Percentiles rank a stretch among this genome's conserved stretches.
Conservation (phyloP, 2,888 invertebrate species). For the Alloscopus bannaensis region DNA sequence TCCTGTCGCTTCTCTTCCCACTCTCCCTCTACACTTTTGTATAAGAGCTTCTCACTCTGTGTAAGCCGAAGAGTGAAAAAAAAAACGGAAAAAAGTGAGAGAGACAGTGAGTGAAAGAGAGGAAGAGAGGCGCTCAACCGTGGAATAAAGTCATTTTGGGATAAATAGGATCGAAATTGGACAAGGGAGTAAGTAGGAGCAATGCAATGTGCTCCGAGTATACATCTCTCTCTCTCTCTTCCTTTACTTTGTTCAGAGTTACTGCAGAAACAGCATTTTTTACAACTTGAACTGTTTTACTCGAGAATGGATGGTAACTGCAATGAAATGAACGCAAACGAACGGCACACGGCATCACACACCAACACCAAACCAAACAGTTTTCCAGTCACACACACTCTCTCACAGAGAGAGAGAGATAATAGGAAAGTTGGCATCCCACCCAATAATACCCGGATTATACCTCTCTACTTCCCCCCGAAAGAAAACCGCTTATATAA, state of each 20-base stretch:
- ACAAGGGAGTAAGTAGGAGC: conserved; percentile 71
- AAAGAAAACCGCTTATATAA: conserved; percentile 71
- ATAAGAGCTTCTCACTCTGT: neutral
- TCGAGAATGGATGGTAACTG: conserved; percentile 41
- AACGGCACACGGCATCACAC: neutral
- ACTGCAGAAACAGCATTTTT: conserved; percentile 38
- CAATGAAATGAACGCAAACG: conserved; percentile 31
- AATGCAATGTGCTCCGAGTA: conserved; percentile 32
- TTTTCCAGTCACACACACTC: conserved; percentile 20
- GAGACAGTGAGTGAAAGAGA: conserved; percentile 64
- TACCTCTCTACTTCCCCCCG: conserved; percentile 61
- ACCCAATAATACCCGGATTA: conserved; percentile 72
- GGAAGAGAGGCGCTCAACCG: conserved; percentile 73
- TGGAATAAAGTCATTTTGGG: conserved; percentile 74
- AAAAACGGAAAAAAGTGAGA: conserved; percentile 29
- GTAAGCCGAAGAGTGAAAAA: neutral
- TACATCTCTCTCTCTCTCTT: neutral
- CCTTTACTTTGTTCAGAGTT: neutral
- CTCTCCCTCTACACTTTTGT: neutral
- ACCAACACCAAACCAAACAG: conserved; percentile 2
- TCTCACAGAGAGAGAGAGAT: conserved; percentile 45
- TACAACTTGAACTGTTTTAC: conserved; percentile 45
- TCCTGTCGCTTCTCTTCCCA: neutral
- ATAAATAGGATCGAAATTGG: conserved; percentile 74
- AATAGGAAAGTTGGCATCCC: conserved; percentile 42